Percentiles rank a stretch among this genome's conserved stretches.
Evolutionary conservation across 2,888 invertebrate species (phyloP).

Genomic region (Tiphia femorata): DNA sequence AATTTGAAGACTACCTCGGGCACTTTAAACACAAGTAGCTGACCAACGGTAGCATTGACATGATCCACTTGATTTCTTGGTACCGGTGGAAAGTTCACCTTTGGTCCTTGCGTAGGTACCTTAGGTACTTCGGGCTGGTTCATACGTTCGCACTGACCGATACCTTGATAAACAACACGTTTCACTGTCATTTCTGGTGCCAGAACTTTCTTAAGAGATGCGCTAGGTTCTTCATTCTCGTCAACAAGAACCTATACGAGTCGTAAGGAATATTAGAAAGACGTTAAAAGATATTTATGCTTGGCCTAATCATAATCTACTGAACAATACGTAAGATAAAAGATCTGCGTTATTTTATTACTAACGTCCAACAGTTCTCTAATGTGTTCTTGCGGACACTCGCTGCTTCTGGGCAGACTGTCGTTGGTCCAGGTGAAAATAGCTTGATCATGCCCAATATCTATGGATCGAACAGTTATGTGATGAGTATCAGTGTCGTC

Average conservation of each 20-base stretch:
- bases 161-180: constrained; percentile 76
- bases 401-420: constrained; percentile 79
- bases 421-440: constrained; percentile 90
- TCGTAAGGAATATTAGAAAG: background rate
- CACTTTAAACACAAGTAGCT: constrained; percentile 84
- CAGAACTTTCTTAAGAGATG: constrained; percentile 74
- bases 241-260: constrained; percentile 70
- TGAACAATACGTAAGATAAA: background rate
- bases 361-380: constrained; percentile 77
- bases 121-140: constrained; percentile 67
- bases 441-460: constrained; percentile 75
- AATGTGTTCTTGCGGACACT: constrained; percentile 84
- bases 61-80: constrained; percentile 88
- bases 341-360: constrained; percentile 14
- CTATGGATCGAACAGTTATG: constrained; percentile 79
- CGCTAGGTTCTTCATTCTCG: constrained; percentile 74
- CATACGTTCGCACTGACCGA: constrained; percentile 77
- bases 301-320: no score
- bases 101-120: constrained; percentile 71
- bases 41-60: constrained; percentile 85
- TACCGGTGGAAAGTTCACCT: constrained; percentile 80
- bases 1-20: constrained; percentile 74
- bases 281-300: background rate
- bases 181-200: constrained; percentile 77
- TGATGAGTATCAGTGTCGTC: constrained; percentile 73